A percentile compares a stretch with the other conserved stretches of the same genome.
phyloP scores from a whole-genome alignment of 2,888 invertebrate genomes.

The Pseudeuparius sepicola region DNA sequence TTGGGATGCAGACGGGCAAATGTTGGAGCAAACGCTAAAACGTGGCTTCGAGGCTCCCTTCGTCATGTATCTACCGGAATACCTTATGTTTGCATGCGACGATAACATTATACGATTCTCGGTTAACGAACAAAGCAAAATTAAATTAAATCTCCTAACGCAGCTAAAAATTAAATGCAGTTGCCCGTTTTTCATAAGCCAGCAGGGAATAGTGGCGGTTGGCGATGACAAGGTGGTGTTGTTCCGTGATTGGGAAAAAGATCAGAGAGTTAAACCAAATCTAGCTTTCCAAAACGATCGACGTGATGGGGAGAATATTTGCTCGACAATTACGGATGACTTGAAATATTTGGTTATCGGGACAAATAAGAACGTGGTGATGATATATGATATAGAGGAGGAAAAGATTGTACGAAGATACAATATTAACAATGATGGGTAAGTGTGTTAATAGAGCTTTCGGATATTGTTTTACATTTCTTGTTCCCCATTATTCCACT shows the following conservation, averaged over 20 bases:
- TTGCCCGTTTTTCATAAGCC: slow-evolving; percentile 16
- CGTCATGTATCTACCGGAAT: slow-evolving; percentile 13
- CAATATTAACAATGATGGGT: slow-evolving; percentile 28
- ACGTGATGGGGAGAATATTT: slow-evolving; percentile 18
- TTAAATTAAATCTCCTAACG: too few species aligned
- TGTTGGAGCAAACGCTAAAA: slow-evolving; percentile 15
- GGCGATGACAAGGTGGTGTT: too few species aligned
- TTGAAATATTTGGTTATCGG: slow-evolving; percentile 38
- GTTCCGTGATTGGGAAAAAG: too few species aligned
- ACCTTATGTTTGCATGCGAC: slow-evolving; percentile 14
- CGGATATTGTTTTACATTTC: too few species aligned
- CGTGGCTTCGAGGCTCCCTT: slow-evolving; percentile 18
- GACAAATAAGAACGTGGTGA: slow-evolving; percentile 37
- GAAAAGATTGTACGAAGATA: slow-evolving; percentile 19
- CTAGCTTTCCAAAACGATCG: slow-evolving; percentile 11
- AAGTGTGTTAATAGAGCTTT: too few species aligned
- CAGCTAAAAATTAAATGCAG: too few species aligned
- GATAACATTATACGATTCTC: slow-evolving; percentile 17
- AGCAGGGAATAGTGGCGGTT: slow-evolving; percentile 17
- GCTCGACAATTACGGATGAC: slow-evolving; percentile 30
- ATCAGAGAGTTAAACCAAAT: too few species aligned
- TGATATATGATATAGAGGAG: slow-evolving; percentile 34
- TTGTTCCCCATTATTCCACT: too few species aligned
- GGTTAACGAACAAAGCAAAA: too few species aligned
- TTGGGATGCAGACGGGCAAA: slow-evolving; percentile 22